A percentile compares a stretch with the other conserved stretches of the same genome.
Conservation (phyloP, 2,113 vertebrate species). For the Osmerus mordax region DNA sequence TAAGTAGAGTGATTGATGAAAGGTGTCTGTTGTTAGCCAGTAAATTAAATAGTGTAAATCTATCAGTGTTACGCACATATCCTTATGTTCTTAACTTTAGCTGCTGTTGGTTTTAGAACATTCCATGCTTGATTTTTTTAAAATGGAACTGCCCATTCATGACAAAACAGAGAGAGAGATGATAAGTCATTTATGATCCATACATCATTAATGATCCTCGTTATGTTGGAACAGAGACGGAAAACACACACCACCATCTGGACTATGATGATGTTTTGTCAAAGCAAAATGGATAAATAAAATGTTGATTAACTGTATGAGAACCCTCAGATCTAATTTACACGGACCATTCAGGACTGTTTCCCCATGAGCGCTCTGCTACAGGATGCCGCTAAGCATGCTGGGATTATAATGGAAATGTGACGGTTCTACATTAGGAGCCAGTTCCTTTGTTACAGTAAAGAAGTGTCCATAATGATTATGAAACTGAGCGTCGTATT, state of each 20-base stretch:
- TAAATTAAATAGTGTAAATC: too few relatives aligned
- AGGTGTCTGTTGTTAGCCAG: too few relatives aligned
- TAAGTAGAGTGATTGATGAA: conserved; percentile 25
- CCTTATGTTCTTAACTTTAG: too few relatives aligned
- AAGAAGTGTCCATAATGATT: conserved; percentile 32
- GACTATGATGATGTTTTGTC: conserved; percentile 76
- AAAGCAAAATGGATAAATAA: conserved; percentile 84
- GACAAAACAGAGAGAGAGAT: conserved; percentile 48
- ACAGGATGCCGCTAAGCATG: conserved; percentile 65
- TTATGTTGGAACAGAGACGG: conserved; percentile 68
- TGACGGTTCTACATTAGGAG: conserved; percentile 59
- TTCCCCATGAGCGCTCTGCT: conserved; percentile 65
- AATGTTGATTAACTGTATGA: conserved; percentile 86
- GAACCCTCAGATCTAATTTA: conserved; percentile 71
- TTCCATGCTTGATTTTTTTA: background rate
- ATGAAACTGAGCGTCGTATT: conserved; percentile 9
- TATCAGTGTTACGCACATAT: too few relatives aligned
- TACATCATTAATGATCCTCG: conserved; percentile 83
- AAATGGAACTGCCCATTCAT: conserved; percentile 60
- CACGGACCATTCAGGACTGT: conserved; percentile 71
- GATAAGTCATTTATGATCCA: conserved; percentile 73
- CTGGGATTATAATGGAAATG: conserved; percentile 32
- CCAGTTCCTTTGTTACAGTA: conserved; percentile 27
- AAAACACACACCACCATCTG: conserved; percentile 80
- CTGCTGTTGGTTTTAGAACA: too few relatives aligned